These are phyloP conservation scores for Cebidichthys violaceus DNA, from an alignment of 2,113 vertebrate species.

Conservation along the genomic window DNA sequence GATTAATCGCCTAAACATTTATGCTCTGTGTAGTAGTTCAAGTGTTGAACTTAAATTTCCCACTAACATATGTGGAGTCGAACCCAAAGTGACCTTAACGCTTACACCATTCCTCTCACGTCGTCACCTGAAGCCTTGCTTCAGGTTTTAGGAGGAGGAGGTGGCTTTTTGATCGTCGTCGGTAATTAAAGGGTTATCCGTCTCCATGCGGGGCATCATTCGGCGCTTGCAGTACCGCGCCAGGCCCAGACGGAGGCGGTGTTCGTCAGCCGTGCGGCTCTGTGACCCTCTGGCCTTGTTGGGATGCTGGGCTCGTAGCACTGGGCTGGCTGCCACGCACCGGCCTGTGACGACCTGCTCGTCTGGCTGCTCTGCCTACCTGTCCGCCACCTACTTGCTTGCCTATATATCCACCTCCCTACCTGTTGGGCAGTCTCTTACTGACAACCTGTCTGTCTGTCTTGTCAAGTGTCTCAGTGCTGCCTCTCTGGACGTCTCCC, in stretches of 20 bases:
- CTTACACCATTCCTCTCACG: not conserved
- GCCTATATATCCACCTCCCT: conserved; percentile 41
- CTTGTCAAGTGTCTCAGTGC: conserved; percentile 48
- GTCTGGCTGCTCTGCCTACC: conserved; percentile 60
- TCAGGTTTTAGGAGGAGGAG: not conserved
- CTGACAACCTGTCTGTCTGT: conserved; percentile 42
- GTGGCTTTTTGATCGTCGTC: not conserved
- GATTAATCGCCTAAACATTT: not conserved
- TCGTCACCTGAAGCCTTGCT: not conserved
- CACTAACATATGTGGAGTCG: not conserved
- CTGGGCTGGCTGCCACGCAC: conserved; percentile 50
- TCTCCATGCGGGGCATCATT: conserved; percentile 12
- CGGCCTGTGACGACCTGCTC: conserved; percentile 68
- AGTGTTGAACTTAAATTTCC: not conserved
- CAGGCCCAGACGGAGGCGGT: conserved; percentile 79
- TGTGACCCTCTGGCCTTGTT: conserved; percentile 73
- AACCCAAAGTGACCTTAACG: not conserved
- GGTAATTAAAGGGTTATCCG: conserved; percentile 27
- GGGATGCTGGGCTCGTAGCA: conserved; percentile 78
- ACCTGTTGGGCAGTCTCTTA: conserved; percentile 22
- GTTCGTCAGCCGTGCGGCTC: conserved; percentile 58
- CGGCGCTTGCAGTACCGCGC: conserved; percentile 60
- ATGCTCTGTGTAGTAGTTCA: not conserved
- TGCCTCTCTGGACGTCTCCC: conserved; percentile 36
- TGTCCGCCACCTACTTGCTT: conserved; percentile 48